Evolutionary conservation across 2,797 vertebrate genomes (phyloP).

Genomic region (Clarias laeviceps): DNA sequence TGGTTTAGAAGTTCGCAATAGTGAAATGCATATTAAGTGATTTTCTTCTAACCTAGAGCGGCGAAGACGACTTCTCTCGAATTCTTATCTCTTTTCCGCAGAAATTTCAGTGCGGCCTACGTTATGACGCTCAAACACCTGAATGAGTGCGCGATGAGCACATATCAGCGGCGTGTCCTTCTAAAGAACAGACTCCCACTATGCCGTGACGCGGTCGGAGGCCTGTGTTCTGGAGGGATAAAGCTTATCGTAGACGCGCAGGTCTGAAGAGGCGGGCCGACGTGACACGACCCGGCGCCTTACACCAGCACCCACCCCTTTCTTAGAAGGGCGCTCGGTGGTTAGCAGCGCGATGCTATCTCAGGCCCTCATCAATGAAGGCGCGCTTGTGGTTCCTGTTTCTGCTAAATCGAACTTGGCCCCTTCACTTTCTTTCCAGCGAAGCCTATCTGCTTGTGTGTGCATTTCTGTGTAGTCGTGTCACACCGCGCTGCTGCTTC

Average conservation of each 20-base stretch:
- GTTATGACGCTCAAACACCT: constrained; percentile 25
- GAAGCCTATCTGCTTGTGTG: constrained; percentile 39
- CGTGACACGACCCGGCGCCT: not conserved
- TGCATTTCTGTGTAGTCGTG: constrained; percentile 37
- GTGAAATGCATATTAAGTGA: not conserved
- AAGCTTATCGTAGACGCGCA: constrained; percentile 55
- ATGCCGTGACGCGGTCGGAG: not conserved
- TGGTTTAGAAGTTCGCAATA: not conserved
- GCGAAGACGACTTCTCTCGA: not conserved
- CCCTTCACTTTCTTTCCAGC: constrained; percentile 53
- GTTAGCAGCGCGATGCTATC: constrained; percentile 44
- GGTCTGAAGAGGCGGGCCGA: constrained; percentile 13
- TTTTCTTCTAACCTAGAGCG: not conserved
- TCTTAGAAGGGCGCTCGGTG: constrained; percentile 57
- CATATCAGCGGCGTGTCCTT: constrained; percentile 10
- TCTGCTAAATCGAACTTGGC: constrained; percentile 43
- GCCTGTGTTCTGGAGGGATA: constrained; percentile 48
- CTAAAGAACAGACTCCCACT: not conserved
- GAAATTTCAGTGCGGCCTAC: not conserved
- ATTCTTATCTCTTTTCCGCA: constrained; percentile 19
- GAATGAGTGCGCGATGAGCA: constrained; percentile 33
- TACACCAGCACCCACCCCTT: constrained; percentile 47
- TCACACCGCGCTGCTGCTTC: not conserved
- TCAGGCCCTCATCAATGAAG: constrained; percentile 41
- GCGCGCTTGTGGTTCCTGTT: constrained; percentile 50